Percentiles rank a stretch among this genome's conserved stretches.
Evolutionary conservation across 2,888 invertebrate genomes (phyloP).

Genomic region (Harmothoe impar): DNA sequence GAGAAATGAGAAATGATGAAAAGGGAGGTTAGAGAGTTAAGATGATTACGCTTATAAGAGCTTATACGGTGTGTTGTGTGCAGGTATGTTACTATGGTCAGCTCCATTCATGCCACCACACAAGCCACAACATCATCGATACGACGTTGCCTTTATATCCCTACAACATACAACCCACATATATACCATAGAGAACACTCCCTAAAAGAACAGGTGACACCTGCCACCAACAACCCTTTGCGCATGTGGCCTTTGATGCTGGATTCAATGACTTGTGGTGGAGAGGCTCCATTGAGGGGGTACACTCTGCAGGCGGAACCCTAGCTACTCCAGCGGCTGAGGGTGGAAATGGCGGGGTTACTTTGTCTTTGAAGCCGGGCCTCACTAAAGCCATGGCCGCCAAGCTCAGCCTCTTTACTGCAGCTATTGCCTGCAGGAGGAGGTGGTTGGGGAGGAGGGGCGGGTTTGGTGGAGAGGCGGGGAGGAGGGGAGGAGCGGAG

Average conservation of each 20-base stretch:
- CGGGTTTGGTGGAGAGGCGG: neutral
- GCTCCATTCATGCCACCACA: too few relatives aligned
- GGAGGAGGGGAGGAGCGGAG: neutral
- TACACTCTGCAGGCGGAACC: neutral
- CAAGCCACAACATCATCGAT: too few relatives aligned
- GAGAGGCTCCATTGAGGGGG: neutral
- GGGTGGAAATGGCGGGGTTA: neutral
- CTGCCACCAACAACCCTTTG: neutral
- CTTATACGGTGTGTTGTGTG: too few relatives aligned
- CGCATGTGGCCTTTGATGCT: neutral
- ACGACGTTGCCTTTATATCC: too few relatives aligned
- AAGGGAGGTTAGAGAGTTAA: too few relatives aligned
- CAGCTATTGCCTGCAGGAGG: neutral
- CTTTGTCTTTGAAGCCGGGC: conserved; percentile 2
- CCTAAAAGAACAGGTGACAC: neutral
- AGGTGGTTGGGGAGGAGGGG: neutral
- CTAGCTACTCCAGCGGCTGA: neutral
- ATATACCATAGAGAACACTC: too few relatives aligned
- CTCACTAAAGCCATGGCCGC: neutral
- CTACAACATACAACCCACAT: too few relatives aligned
- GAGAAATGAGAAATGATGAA: too few relatives aligned
- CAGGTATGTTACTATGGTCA: too few relatives aligned
- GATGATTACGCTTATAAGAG: too few relatives aligned
- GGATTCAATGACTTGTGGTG: neutral
- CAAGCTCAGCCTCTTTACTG: neutral